phyloP scores from a whole-genome alignment of 2,797 vertebrate genomes.

The Urocyon cinereoargenteus region DNA sequence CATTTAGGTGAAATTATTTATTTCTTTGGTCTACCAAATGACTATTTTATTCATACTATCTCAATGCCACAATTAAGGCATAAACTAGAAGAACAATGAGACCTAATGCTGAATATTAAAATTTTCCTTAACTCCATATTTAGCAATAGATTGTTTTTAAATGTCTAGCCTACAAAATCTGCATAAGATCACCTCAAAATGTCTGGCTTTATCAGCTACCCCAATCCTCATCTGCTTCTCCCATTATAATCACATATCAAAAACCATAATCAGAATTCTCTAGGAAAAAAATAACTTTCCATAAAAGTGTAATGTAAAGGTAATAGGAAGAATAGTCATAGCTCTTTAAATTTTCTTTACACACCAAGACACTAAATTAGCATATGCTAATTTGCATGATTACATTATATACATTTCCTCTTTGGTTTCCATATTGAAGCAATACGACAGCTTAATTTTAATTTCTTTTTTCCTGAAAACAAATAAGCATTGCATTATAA shows the following conservation, averaged over 20 bases:
- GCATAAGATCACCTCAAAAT: background rate
- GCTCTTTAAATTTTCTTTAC: slow-evolving; percentile 22
- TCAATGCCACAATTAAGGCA: background rate
- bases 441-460: background rate
- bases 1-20: background rate
- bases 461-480: background rate
- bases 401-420: background rate
- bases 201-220: background rate
- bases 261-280: slow-evolving; percentile 17
- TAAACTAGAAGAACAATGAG: background rate
- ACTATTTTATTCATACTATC: slow-evolving; percentile 18
- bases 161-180: background rate
- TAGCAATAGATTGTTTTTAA: slow-evolving; percentile 34
- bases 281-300: slow-evolving; percentile 8
- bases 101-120: background rate
- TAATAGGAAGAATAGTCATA: background rate
- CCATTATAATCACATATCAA: background rate
- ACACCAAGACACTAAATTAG: background rate
- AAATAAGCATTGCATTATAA: background rate
- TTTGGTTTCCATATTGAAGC: background rate
- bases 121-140: background rate
- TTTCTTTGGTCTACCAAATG: slow-evolving; percentile 14
- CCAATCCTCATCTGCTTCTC: background rate
- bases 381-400: background rate
- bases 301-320: background rate